Base-by-base conservation (phyloP, 2,888 invertebrate species). In the Seladonia tumulorum region DNA sequence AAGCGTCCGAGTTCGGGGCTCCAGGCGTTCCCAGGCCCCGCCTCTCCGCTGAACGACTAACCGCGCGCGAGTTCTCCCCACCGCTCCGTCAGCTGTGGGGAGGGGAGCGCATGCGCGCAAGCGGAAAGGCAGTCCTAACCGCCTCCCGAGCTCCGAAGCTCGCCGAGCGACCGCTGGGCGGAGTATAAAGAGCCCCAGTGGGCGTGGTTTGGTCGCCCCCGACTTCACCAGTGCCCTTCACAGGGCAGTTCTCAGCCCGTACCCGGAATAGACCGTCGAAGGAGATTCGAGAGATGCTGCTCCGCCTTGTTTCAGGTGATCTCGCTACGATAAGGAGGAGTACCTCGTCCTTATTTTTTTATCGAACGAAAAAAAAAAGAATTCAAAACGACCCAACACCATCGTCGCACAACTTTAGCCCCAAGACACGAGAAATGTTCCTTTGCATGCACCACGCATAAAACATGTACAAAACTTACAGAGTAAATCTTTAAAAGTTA, bases 391-490 rank as follows among this genome's bases (percentile, higher is more conserved):
- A 85, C 70, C 77, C 76, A 35, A 74, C 73, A 45, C 80, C 53
- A 73, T 49, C 74, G 89, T 83, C 88, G 84, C 86, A 85, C 81
- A 87, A 87, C 68, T 77, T 80, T 70, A 82, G 79, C 83, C 80
- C 83, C 81, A 76, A 74, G 66, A 78, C 70, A 74, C 60, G 81
- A 81, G 78, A 63, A 82, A 86, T 86, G 85, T 88, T 87, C 88
- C 82, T 89, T 80, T 85, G 78, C 82, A 85, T 72, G 83, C 79
- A 85, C 66, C 78, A 85, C 86, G 86, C 79, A 81, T 81, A 86
- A 87, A 66, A 79, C 74, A 87, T 86, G 87, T 87, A 87, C 87
- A 86, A 87, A 79, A 49, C 75, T 75, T 66, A 78, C 77, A 82
- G 80, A 81, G 78, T 53, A 70, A 85, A 82, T 79, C 18, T 79